A percentile compares a stretch with the other conserved stretches of the same genome.
These are phyloP conservation scores for Pheosia tremula DNA, from an alignment of 2,888 invertebrate genomes.

Conservation along the genomic window DNA sequence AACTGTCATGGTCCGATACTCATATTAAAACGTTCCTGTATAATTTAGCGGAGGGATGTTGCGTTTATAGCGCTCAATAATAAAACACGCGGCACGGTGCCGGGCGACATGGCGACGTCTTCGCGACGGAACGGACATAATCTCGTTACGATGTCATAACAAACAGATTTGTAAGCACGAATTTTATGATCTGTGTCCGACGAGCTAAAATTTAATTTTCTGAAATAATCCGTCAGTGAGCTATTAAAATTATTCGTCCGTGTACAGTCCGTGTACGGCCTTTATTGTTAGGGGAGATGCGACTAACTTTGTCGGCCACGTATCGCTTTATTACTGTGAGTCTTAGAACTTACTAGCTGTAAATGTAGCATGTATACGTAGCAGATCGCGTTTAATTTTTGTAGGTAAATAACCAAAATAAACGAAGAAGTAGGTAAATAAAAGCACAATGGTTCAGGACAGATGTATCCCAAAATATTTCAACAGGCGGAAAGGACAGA, in stretches of 20 bases:
- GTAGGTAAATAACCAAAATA: not conserved
- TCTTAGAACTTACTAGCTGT: constrained; percentile 5
- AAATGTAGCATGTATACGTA: not conserved
- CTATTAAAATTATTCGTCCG: constrained; percentile 81
- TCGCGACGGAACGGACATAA: constrained; percentile 80
- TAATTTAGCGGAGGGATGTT: constrained; percentile 60
- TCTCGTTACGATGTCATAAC: constrained; percentile 84
- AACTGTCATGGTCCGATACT: constrained; percentile 63
- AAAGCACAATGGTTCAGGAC: not conserved
- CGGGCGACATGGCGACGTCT: constrained; percentile 75
- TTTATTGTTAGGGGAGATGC: constrained; percentile 56
- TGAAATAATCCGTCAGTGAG: constrained; percentile 81
- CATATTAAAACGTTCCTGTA: constrained; percentile 69
- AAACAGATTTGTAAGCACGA: constrained; percentile 84
- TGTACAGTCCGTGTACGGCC: constrained; percentile 49
- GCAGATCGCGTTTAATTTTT: not conserved
- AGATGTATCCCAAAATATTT: constrained; percentile 26
- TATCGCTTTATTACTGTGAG: constrained; percentile 34
- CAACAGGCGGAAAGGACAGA: constrained; percentile 29
- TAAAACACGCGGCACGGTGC: constrained; percentile 76
- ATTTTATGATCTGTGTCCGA: constrained; percentile 83
- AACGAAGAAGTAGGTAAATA: not conserved
- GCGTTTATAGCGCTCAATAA: constrained; percentile 75
- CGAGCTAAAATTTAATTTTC: constrained; percentile 84
- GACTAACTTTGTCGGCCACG: constrained; percentile 34